Base-by-base conservation (phyloP, 2,113 vertebrate species). In the Marmota flaviventris region DNA sequence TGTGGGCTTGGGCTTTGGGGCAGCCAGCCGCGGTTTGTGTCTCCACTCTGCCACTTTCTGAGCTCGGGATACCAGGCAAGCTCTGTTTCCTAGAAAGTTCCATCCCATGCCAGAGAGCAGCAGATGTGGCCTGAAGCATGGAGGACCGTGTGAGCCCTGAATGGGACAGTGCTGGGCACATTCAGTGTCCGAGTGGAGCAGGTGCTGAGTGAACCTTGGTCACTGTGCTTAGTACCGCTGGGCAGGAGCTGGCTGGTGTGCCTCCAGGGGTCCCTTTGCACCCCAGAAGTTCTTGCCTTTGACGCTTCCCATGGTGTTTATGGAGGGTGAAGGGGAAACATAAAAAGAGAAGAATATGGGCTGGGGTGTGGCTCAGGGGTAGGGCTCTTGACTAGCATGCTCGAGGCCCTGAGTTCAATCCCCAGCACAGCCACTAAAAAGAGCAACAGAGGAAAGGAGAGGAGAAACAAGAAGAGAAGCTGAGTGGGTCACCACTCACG, bases 101-200 rank as follows among this genome's bases (percentile, higher is more conserved):
- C 51, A 12, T 27, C 65, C 22, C 25, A 0, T 1, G 1, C 37
- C 42, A 12, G 70, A 12, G 2, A 78, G n/a, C 27, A 73, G 27
- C 34, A 39, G 10, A 2, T 1, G 4, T 2, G 72, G 83, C 1
- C 11, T 7, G 3, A 12, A 4, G 29, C 13, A 48, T 18, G 0
- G 12, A 72, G 48, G 42, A 8, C 25, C 34, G 73, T 22, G 53
- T 29, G 85, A 73, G 29, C 76, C 51, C 6, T 16, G 48, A 42
- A 34, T 12, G 61, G 18, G 20, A 61, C 1, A 8, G 24, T 5
- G 14, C 61, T 14, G 34, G 61, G 11, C 13, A 24, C 9, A 32
- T 14, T 17, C 51, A 16, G 14, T 14, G 56, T 22, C 56, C 56
- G 20, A 22, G 7, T 1, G 5, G 18, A 63, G 61, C 61, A 63